Evolutionary conservation across 2,797 vertebrate species (phyloP).

Genomic region (Cephalopachus bancanus): DNA sequence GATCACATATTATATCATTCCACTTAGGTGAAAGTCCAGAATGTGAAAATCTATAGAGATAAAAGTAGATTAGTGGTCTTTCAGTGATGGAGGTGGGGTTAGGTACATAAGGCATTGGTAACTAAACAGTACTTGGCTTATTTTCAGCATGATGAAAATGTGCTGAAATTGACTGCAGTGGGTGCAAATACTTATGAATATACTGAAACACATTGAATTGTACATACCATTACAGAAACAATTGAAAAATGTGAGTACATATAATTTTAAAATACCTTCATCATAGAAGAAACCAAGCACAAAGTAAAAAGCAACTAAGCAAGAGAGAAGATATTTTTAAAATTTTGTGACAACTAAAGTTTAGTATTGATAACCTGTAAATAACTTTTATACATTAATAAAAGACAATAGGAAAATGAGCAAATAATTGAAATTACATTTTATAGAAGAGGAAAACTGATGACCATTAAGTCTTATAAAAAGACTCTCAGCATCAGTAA

Average conservation of each 20-base stretch:
- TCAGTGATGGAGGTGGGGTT: background rate
- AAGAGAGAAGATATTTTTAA: background rate
- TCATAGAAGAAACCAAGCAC: background rate
- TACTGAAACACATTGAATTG: background rate
- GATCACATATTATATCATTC: too few relatives aligned
- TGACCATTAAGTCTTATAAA: background rate
- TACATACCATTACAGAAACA: background rate
- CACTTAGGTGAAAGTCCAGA: too few relatives aligned
- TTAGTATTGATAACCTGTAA: background rate
- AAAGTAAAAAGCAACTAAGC: background rate
- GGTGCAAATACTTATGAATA: background rate
- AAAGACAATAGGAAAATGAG: background rate
- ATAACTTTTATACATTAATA: constrained; percentile 9
- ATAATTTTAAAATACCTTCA: constrained; percentile 18
- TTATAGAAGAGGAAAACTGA: background rate
- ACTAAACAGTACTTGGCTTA: background rate
- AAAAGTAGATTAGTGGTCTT: background rate
- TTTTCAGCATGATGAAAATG: background rate
- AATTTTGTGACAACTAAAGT: background rate
- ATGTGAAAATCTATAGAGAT: background rate
- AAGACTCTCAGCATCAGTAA: background rate
- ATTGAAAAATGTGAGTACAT: background rate
- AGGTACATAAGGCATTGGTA: background rate
- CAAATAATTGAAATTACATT: background rate
- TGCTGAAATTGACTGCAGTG: background rate